Conservation (phyloP, 2,113 vertebrate genomes). For the rat (Rattus norvegicus) region DNA sequence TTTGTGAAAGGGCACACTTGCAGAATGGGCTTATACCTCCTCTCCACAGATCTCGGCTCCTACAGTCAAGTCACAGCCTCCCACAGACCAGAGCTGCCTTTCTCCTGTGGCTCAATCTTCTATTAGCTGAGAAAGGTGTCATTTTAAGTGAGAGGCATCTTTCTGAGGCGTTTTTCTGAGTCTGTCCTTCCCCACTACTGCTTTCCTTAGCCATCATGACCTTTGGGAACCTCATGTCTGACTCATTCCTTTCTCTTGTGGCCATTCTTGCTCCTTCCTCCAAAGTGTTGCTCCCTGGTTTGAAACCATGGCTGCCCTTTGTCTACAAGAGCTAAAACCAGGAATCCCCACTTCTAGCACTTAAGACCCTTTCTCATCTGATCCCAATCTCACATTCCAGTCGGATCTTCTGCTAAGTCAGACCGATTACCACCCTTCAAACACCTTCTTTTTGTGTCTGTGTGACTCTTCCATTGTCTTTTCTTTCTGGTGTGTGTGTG, state of each 20-base stretch:
- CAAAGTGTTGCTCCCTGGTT: background rate
- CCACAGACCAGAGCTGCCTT: background rate
- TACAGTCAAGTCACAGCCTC: background rate
- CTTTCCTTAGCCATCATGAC: background rate
- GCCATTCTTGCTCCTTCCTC: background rate
- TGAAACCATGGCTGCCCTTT: background rate
- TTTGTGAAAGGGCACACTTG: background rate
- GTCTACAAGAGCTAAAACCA: background rate
- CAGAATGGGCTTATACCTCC: slow-evolving; percentile 1
- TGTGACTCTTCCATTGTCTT: background rate
- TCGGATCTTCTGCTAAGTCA: background rate
- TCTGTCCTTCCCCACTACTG: fast-evolving
- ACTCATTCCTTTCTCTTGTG: background rate
- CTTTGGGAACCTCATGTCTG: background rate
- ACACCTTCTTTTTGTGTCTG: background rate
- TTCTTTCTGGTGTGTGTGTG: background rate
- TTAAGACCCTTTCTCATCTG: background rate
- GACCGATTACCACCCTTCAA: background rate
- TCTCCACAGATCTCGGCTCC: background rate
- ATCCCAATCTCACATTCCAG: background rate
- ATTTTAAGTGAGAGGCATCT: background rate
- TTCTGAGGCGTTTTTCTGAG: too few species aligned
- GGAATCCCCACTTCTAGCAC: background rate
- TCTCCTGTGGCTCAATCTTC: background rate
- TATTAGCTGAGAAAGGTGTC: background rate